A percentile compares a stretch with the other conserved stretches of the same genome.
These are phyloP conservation scores for Coboldia fuscipes DNA, from an alignment of 1,140 invertebrate species.

Conservation along the genomic window DNA sequence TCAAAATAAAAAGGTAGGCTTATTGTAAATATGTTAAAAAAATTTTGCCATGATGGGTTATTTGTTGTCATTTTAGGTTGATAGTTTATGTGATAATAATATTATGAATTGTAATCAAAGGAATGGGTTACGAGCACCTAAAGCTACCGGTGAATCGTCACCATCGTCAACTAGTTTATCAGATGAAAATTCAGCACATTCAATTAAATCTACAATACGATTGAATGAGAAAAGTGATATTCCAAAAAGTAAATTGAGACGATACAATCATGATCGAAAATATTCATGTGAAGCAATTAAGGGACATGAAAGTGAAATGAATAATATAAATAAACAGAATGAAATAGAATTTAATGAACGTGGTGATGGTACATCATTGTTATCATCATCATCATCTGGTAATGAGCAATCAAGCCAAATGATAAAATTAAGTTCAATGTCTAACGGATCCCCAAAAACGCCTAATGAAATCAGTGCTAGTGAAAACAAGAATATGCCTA, in stretches of 20 bases:
- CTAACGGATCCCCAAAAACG: no score
- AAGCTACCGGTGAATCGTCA: constrained; percentile 23
- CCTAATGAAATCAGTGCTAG: no score
- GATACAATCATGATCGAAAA: no score
- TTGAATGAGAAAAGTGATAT: no score
- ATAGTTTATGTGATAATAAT: constrained; percentile 22
- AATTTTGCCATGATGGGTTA: background rate
- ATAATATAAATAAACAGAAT: constrained; percentile 1
- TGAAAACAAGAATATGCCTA: no score
- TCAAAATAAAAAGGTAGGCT: constrained; percentile 37
- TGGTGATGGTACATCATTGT: background rate
- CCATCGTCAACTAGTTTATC: constrained; percentile 16
- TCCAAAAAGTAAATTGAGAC: no score
- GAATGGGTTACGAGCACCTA: constrained; percentile 21
- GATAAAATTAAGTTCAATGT: no score
- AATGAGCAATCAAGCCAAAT: no score
- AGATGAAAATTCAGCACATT: constrained; percentile 6
- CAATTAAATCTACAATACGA: no score
- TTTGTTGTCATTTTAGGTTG: constrained; percentile 14
- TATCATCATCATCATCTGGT: constrained; percentile 1
- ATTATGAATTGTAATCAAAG: constrained; percentile 7
- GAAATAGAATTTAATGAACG: background rate
- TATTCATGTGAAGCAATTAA: no score
- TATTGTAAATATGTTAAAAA: background rate
- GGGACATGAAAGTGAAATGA: background rate